Base-by-base conservation (phyloP, 2,888 invertebrate species). In the Lochmaea crataegi region DNA sequence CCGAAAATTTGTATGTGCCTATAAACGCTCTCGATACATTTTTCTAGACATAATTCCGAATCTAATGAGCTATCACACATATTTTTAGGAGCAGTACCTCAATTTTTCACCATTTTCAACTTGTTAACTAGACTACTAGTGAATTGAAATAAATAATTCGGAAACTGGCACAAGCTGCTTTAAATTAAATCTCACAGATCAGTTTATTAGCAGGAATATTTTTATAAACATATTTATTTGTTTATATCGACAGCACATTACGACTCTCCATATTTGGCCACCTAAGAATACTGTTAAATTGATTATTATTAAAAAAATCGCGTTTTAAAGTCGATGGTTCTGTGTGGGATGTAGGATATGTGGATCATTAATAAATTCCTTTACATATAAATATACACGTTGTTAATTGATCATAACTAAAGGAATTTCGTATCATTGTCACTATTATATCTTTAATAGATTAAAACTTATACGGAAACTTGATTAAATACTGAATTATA, bases 281-380 rank as follows among this genome's bases (percentile, higher is more conserved):
- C 12, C 26, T 41, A 38, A 41, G 16, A 61, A 38, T 16, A n/a
- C 9, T 16, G 16, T 32, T 61, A 42, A 61, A 61, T 61, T 61
- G 42, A 16, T 61, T 38, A 11, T 16, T n/a, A 41, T 38, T 41
- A 9, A n/a, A 61, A 61, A 61, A 61, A 42, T 61, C 38, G 18
- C 16, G 41, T 9, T 14, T 61, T 10, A 61, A 61, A 61, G 5
- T 38, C 9, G n/a, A 61, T n/a, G 32, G n/a, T 61, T 41, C n/a
- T 41, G 16, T n/a, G 61, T 61, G 41, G 61, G 61, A 61, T 16
- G 61, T 41, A 42, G n/a, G 42, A 63, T 63, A 63, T 16, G 61
- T 16, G 2, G 18, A 63, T 63, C 61, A 63, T 63, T 63, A 63
- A 38, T n/a, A 41, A 11, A 41, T 63, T 61, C 61, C n/a, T 41